Evolutionary conservation across 1,140 invertebrate genomes (phyloP).

Genomic region (Orius insidiosus): DNA sequence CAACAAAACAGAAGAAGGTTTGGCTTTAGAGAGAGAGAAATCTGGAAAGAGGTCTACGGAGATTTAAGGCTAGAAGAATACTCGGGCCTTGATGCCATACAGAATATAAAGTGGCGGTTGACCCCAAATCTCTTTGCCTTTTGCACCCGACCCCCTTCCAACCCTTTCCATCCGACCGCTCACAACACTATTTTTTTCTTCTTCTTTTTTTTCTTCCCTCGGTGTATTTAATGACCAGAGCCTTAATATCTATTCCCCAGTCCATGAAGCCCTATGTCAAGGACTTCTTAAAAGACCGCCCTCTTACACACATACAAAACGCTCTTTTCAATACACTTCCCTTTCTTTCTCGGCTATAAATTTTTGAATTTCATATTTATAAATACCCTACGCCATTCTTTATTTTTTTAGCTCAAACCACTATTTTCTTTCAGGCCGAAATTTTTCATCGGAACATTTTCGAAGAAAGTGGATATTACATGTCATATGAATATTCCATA

Average conservation of each 20-base stretch:
- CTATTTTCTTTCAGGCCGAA: too few relatives aligned
- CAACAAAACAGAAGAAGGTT: too few relatives aligned
- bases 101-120: constrained; percentile 9
- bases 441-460: too few relatives aligned
- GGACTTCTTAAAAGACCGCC: too few relatives aligned
- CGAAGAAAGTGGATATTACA: too few relatives aligned
- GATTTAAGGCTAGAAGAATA: constrained; percentile 7
- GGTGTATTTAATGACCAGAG: constrained; percentile 7
- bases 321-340: too few relatives aligned
- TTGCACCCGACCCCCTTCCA: background rate
- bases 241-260: constrained; percentile 7
- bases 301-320: too few relatives aligned
- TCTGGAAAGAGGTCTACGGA: background rate
- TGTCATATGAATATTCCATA: too few relatives aligned
- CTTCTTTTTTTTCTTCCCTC: constrained; percentile 4
- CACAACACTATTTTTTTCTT: constrained; percentile 1
- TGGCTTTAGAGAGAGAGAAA: background rate
- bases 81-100: constrained; percentile 7
- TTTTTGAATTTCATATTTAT: too few relatives aligned
- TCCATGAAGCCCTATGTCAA: background rate
- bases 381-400: too few relatives aligned
- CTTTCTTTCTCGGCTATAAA: too few relatives aligned
- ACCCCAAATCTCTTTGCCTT: constrained; percentile 9
- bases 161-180: constrained; percentile 1
- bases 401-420: too few relatives aligned